These are phyloP conservation scores for Philaethria dido DNA, from an alignment of 2,888 invertebrate genomes.

Conservation along the genomic window DNA sequence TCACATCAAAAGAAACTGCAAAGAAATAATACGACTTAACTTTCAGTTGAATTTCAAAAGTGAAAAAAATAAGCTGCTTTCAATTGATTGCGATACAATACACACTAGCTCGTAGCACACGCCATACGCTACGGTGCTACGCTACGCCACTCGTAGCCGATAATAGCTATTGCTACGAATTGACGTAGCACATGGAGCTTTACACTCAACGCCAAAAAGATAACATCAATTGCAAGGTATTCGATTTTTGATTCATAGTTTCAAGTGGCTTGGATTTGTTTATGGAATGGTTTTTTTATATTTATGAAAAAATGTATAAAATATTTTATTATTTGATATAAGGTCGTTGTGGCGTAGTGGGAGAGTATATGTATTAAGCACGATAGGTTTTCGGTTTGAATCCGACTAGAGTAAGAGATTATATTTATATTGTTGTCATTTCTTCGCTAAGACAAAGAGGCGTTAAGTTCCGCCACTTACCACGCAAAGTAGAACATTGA, in stretches of 20 bases:
- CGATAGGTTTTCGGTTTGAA: no score
- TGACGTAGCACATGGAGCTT: slow-evolving; percentile 40
- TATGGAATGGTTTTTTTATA: neutral
- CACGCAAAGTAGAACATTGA: no score
- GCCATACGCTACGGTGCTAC: slow-evolving; percentile 27
- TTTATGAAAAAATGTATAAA: neutral
- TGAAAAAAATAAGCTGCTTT: slow-evolving; percentile 30
- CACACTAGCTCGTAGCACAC: slow-evolving; percentile 31
- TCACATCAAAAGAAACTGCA: neutral
- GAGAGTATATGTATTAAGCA: no score
- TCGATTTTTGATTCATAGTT: slow-evolving; percentile 26
- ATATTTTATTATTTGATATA: neutral
- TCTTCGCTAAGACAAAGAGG: no score
- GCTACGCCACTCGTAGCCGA: slow-evolving; percentile 35
- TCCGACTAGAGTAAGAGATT: no score
- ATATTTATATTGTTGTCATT: no score
- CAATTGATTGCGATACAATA: slow-evolving; percentile 37
- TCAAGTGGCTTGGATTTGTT: neutral
- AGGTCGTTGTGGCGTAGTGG: no score
- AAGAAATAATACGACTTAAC: slow-evolving; percentile 3
- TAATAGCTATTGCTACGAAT: slow-evolving; percentile 40
- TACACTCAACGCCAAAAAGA: slow-evolving; percentile 31
- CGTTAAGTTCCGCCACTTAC: no score
- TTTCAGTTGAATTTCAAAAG: slow-evolving; percentile 14
- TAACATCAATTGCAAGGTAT: slow-evolving; percentile 27